Evolutionary conservation across 2,797 vertebrate genomes (phyloP).

Genomic region (Pangasius macronema): DNA sequence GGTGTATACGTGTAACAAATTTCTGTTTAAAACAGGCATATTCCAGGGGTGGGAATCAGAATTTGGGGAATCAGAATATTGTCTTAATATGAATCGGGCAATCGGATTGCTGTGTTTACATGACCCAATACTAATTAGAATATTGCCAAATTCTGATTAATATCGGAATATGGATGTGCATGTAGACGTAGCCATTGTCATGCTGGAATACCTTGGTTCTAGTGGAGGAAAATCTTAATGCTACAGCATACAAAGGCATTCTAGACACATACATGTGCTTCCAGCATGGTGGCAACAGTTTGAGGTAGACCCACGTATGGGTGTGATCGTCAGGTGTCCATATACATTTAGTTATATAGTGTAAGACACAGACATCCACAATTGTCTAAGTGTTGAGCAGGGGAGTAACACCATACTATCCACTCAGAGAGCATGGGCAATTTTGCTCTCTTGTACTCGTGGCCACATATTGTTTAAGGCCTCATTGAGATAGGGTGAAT

Average conservation of each 20-base stretch:
- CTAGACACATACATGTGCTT: not conserved
- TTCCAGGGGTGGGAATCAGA: too few species aligned
- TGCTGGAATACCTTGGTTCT: not conserved
- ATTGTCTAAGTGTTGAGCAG: not conserved
- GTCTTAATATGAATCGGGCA: too few species aligned
- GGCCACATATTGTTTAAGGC: not conserved
- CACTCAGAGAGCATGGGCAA: not conserved
- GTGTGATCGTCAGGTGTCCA: not conserved
- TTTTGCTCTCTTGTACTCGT: not conserved
- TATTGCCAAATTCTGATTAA: too few species aligned
- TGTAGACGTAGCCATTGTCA: too few species aligned
- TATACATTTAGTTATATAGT: not conserved
- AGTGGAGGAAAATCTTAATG: too few species aligned
- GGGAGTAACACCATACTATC: not conserved
- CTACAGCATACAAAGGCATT: not conserved
- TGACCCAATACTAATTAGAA: too few species aligned
- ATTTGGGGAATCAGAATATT: too few species aligned
- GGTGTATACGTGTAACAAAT: too few species aligned
- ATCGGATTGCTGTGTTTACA: too few species aligned
- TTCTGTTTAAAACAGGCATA: too few species aligned
- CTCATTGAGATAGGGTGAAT: not conserved
- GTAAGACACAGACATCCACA: not conserved
- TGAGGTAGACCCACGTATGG: not conserved
- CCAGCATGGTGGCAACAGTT: not conserved
- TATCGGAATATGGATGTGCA: too few species aligned